These are phyloP conservation scores for Drosophila biarmipes DNA, from an alignment of 1,140 invertebrate species.

Conservation along the genomic window DNA sequence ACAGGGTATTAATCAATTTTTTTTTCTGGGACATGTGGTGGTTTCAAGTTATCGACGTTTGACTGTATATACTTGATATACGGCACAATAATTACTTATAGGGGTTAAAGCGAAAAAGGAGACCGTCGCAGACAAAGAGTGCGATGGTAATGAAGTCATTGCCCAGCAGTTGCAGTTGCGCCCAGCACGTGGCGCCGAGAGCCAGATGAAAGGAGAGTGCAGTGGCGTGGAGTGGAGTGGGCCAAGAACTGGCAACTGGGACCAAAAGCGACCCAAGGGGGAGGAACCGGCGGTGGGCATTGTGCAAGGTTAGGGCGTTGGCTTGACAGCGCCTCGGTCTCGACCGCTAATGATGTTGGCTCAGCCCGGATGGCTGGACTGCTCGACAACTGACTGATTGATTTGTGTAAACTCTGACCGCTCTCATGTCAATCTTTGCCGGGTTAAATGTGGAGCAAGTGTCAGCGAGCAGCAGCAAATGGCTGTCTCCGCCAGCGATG, in stretches of 20 bases:
- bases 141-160: conserved; percentile 73
- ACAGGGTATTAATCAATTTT: no score
- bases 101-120: background rate
- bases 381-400: conserved; percentile 56
- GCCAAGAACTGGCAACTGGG: conserved; percentile 10
- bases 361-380: conserved; percentile 4
- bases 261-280: background rate
- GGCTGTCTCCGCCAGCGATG: conserved; percentile 17
- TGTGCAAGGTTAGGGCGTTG: conserved; percentile 79
- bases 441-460: conserved; percentile 49
- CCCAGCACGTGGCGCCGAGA: conserved; percentile 61
- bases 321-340: conserved; percentile 34
- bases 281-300: conserved; percentile 16
- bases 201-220: conserved; percentile 16
- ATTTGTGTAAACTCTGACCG: conserved; percentile 78
- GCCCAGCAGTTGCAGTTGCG: conserved; percentile 36
- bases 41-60: conserved; percentile 17
- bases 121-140: conserved; percentile 51
- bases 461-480: conserved; percentile 32
- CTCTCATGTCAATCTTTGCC: conserved; percentile 41
- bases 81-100: conserved; percentile 36
- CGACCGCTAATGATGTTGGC: conserved; percentile 64
- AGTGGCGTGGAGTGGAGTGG: background rate
- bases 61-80: conserved; percentile 3
- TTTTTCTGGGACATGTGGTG: conserved; percentile 4